phyloP scores from a whole-genome alignment of 2,113 vertebrate genomes.

The Sprattus sprattus region DNA sequence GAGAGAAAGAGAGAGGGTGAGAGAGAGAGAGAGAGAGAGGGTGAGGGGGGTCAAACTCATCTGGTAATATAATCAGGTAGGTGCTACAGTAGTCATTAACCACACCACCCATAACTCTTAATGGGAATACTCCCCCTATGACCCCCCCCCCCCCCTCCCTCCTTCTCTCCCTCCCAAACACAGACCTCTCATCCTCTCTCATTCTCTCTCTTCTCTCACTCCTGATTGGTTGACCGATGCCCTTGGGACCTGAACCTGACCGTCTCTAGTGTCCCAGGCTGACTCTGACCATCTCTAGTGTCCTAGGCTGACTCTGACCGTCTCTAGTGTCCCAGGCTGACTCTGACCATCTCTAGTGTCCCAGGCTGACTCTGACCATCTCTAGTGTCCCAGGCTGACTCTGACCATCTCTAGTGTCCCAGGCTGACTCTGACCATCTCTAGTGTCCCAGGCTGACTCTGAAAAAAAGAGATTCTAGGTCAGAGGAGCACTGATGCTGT shows the following conservation, averaged over 20 bases:
- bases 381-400: neutral
- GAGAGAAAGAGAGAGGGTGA: neutral
- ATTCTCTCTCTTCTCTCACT: neutral
- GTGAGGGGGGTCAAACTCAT: neutral
- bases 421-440: neutral
- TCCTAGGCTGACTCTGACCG: neutral
- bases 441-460: neutral
- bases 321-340: neutral
- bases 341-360: too few species aligned
- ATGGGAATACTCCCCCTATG: neutral
- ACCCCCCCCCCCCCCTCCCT: neutral
- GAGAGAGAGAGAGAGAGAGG: neutral
- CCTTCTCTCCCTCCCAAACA: neutral
- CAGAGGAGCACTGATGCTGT: neutral
- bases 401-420: too few species aligned
- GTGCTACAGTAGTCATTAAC: slow-evolving; percentile 13
- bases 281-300: neutral
- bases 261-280: neutral
- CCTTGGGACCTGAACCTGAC: neutral
- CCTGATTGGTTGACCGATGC: neutral
- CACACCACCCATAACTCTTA: neutral
- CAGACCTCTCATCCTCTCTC: neutral
- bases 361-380: neutral
- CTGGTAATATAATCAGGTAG: slow-evolving; percentile 13
- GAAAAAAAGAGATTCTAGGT: neutral